A percentile compares a stretch with the other conserved stretches of the same genome.
Evolutionary conservation across 2,797 vertebrate species (phyloP).

Genomic region (Notolepis coatsorum): DNA sequence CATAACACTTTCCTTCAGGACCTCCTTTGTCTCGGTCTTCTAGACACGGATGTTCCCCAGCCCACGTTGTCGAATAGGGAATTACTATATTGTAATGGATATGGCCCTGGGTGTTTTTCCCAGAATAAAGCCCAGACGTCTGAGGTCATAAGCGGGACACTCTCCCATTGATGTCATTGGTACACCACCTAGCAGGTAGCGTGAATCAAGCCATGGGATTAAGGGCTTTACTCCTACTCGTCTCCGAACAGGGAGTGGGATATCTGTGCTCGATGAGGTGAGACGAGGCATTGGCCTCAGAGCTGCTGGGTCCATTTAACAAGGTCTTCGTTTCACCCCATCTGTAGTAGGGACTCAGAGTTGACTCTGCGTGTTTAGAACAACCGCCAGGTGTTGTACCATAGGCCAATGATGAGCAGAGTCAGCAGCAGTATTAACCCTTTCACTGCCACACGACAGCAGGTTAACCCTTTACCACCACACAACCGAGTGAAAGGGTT

Average conservation of each 20-base stretch:
- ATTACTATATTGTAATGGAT: too few species aligned
- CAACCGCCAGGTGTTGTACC: constrained; percentile 22
- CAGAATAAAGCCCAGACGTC: constrained; percentile 35
- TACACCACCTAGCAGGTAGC: constrained; percentile 74
- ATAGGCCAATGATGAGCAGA: constrained; percentile 37
- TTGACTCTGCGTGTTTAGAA: constrained; percentile 37
- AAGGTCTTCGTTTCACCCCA: constrained; percentile 48
- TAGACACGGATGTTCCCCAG: constrained; percentile 16
- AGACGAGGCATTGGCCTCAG: constrained; percentile 59
- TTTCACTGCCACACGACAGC: too few species aligned
- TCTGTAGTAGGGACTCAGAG: constrained; percentile 24
- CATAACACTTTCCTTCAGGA: constrained; percentile 20
- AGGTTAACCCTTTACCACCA: too few species aligned
- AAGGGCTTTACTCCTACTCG: constrained; percentile 71
- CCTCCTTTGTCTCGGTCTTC: constrained; percentile 22
- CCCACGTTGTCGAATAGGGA: too few species aligned
- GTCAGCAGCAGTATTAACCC: constrained; percentile 2
- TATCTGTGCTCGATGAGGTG: constrained; percentile 55
- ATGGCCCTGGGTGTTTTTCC: constrained; percentile 40
- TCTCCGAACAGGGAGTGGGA: constrained; percentile 56
- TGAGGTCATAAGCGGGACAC: constrained; percentile 47
- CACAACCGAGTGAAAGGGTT: too few species aligned
- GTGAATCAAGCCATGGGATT: constrained; percentile 72
- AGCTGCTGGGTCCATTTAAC: constrained; percentile 44
- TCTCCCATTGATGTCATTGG: constrained; percentile 67